phyloP scores from a whole-genome alignment of 2,888 invertebrate genomes.

The Microctonus brassicae region DNA sequence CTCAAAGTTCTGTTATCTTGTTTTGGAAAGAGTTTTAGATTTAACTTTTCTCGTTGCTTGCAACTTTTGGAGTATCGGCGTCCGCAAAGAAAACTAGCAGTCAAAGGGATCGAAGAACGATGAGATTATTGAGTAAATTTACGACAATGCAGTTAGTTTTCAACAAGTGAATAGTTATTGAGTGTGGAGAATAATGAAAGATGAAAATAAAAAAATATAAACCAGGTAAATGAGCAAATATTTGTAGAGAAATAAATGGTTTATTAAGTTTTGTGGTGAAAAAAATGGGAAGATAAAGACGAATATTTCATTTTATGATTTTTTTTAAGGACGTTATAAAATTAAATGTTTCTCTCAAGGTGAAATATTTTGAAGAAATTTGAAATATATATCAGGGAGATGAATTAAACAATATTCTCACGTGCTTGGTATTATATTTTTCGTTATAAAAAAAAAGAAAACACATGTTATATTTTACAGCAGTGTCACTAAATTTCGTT shows the following conservation, averaged over 20 bases:
- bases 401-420: constrained; percentile 13
- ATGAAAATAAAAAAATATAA: not conserved
- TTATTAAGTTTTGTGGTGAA: not conserved
- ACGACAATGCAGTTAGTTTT: not conserved
- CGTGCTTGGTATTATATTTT: not conserved
- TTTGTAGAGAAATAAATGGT: not conserved
- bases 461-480: constrained; percentile 12
- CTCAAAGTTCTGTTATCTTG: constrained; percentile 16
- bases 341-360: not conserved
- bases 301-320: not conserved
- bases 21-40: constrained; percentile 21
- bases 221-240: too few species aligned
- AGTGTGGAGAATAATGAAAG: not conserved
- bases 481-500: constrained; percentile 14
- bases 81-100: constrained; percentile 6
- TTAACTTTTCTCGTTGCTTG: constrained; percentile 25
- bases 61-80: constrained; percentile 13
- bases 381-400: constrained; percentile 5
- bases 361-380: constrained; percentile 19
- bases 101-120: constrained; percentile 12
- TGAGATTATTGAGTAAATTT: constrained; percentile 21
- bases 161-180: constrained; percentile 8
- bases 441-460: not conserved
- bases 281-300: too few species aligned
- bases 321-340: not conserved